Base-by-base conservation (phyloP, 2,888 invertebrate species). In the Archips xylosteana region DNA sequence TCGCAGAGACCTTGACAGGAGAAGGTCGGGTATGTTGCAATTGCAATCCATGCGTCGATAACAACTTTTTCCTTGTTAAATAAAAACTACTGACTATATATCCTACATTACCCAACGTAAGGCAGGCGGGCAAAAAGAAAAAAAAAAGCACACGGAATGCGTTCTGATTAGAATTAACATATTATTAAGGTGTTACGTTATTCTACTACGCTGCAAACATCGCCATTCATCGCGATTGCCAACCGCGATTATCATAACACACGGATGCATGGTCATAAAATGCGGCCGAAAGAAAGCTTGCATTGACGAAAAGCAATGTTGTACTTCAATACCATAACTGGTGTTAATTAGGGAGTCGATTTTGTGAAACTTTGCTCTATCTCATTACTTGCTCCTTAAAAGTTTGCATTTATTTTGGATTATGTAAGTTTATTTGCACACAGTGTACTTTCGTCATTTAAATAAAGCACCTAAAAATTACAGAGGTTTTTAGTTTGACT, bases 231-330 rank as follows among this genome's bases (percentile, higher is more conserved):
- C n/a, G 60, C 39, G 49, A 65, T 65, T 61, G 66, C 47, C 59
- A n/a, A 49, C 23, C 39, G 15, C 63, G 62, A 63, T 72, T 72
- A 63, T 36, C 60, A 69, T 74, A 64, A 51, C 42, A 61, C 32
- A 45, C 42, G 4, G 6, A 59, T 69, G 54, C 62, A 59, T 57
- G 23, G 15, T 15, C 42, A 67, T 65, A 57, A 65, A 73, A 74
- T 65, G 69, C 69, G 74, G 63, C 9, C 76, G 70, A 76, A 68
- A 77, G 78, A 83, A 83, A 81, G 81, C 78, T 78, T 54, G 63
- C 51, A 63, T 32, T 57, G 57, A 3, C 60, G 51, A 32, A 42
- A 54, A 42, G 13, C 15, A 54, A 51, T 4, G 9, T 59, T 23
- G 47, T 8, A 59, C 68, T 47, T 39, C 59, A 15, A 15, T 15